Evolutionary conservation across 2,888 invertebrate species (phyloP).

Genomic region (Eudemis profundana): DNA sequence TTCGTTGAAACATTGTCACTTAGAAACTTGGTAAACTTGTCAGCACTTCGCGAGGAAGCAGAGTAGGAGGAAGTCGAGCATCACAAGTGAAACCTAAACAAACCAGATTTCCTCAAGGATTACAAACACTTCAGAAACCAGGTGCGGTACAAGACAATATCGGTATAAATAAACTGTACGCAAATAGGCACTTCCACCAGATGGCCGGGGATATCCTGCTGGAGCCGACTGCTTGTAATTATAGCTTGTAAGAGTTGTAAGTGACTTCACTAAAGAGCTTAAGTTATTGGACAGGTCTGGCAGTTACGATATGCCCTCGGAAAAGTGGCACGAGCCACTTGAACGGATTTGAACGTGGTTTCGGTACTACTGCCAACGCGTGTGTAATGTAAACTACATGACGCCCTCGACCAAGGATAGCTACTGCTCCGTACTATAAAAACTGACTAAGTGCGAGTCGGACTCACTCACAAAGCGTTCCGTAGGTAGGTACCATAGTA

Average conservation of each 20-base stretch:
- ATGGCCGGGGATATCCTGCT: constrained; percentile 83
- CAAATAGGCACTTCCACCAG: constrained; percentile 72
- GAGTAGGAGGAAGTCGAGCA: not conserved
- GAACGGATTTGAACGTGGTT: constrained; percentile 20
- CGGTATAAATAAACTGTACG: constrained; percentile 47
- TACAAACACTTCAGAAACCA: constrained; percentile 29
- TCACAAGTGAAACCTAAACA: not conserved
- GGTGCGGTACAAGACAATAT: constrained; percentile 46
- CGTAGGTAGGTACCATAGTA: no score
- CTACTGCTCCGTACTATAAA: not conserved
- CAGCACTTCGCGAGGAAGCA: not conserved
- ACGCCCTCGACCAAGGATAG: not conserved
- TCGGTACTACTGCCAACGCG: constrained; percentile 2
- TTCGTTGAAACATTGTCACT: no score
- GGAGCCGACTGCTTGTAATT: constrained; percentile 78
- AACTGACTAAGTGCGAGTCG: no score
- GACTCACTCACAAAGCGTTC: no score
- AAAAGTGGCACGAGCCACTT: constrained; percentile 60
- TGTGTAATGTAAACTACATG: not conserved
- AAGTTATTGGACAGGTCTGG: no score
- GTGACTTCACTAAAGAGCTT: no score
- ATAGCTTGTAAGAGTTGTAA: constrained; percentile 65
- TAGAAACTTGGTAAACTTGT: no score
- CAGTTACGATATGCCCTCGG: not conserved
- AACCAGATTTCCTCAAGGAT: constrained; percentile 8